phyloP scores from a whole-genome alignment of 2,113 vertebrate genomes.

The Clarias batrachus region DNA sequence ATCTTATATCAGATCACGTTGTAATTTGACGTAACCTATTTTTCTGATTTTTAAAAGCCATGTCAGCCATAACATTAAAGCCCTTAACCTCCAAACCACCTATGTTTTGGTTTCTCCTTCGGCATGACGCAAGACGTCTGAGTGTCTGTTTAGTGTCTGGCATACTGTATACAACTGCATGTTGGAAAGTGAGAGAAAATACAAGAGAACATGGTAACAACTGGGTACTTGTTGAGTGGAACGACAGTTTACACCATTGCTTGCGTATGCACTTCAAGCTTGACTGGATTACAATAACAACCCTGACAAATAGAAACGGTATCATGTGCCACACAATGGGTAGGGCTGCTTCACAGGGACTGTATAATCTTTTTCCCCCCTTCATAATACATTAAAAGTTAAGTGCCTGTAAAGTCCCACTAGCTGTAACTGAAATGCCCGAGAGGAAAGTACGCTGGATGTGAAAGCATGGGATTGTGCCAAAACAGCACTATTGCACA shows the following conservation, averaged over 20 bases:
- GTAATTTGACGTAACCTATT: neutral
- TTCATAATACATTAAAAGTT: neutral
- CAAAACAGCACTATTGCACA: neutral
- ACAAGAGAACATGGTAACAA: neutral
- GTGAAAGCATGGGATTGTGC: neutral
- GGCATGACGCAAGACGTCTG: too few relatives aligned
- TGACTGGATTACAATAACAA: neutral
- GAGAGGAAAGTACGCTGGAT: neutral
- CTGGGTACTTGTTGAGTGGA: neutral
- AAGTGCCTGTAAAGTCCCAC: neutral
- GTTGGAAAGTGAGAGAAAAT: neutral
- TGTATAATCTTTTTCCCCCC: neutral
- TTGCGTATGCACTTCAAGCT: neutral
- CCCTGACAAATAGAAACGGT: neutral
- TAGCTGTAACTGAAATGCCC: neutral
- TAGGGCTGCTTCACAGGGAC: neutral
- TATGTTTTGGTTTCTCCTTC: too few relatives aligned
- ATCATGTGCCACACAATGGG: neutral
- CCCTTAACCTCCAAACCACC: too few relatives aligned
- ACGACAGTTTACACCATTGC: neutral
- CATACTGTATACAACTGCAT: too few relatives aligned
- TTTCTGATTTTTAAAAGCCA: neutral
- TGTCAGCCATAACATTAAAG: too few relatives aligned
- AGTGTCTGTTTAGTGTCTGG: too few relatives aligned
- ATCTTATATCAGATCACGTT: neutral